These are phyloP conservation scores for Myotis pilosus DNA, from an alignment of 2,797 vertebrate genomes.

Conservation along the genomic window DNA sequence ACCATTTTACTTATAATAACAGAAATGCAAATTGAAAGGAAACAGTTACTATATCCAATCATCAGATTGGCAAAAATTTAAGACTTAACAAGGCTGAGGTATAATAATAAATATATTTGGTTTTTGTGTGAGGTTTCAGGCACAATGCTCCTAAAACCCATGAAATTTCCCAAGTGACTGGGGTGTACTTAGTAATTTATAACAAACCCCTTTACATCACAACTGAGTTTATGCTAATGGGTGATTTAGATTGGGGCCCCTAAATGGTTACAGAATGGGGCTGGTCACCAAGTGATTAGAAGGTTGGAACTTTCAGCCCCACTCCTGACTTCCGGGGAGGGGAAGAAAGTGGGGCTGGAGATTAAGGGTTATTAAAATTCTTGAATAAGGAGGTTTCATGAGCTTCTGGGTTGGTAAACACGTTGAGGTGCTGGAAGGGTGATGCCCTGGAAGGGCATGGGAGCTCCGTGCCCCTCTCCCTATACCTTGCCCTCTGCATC, in stretches of 20 bases:
- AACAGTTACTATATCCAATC: neutral
- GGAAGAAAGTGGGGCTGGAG: neutral
- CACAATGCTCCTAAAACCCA: neutral
- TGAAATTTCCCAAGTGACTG: neutral
- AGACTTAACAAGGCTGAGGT: neutral
- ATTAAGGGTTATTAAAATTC: neutral
- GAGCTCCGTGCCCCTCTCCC: neutral
- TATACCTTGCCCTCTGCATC: neutral
- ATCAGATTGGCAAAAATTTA: neutral
- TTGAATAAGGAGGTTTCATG: neutral
- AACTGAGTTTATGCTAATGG: neutral
- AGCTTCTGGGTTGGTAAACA: neutral
- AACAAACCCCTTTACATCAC: neutral
- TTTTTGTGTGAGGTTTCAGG: neutral
- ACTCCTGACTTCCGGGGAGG: neutral
- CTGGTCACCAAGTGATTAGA: neutral
- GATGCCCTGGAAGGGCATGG: neutral
- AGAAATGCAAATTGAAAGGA: neutral
- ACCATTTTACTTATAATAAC: neutral
- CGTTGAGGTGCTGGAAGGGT: neutral
- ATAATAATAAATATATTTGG: neutral
- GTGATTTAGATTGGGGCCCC: neutral
- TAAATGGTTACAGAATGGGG: neutral
- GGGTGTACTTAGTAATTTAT: neutral
- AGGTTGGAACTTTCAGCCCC: neutral